Conservation (phyloP, 1,140 invertebrate genomes). For the Pseudobourletiella spinata region DNA sequence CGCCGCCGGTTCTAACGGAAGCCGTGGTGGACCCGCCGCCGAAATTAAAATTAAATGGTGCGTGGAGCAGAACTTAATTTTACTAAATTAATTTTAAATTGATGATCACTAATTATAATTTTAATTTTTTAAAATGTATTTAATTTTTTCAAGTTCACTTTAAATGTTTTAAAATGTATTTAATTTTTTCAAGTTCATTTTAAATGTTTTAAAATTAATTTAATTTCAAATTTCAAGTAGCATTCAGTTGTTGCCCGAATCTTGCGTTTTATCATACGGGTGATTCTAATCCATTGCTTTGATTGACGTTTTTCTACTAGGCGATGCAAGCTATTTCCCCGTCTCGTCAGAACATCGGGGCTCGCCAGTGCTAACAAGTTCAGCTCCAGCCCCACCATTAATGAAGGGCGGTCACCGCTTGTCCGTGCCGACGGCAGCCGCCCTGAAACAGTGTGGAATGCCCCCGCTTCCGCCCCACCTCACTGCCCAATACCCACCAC, state of each 20-base stretch:
- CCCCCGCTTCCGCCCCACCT: slow-evolving; percentile 22
- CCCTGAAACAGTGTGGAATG: slow-evolving; percentile 29
- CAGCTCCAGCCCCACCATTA: background rate
- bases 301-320: background rate
- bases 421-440: slow-evolving; percentile 30
- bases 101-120: too few species aligned
- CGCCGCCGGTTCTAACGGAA: too few species aligned
- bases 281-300: background rate
- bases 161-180: background rate
- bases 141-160: background rate
- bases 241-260: background rate
- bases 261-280: background rate
- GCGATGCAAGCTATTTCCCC: background rate
- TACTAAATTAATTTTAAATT: too few species aligned
- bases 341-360: background rate
- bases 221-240: background rate
- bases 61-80: too few species aligned
- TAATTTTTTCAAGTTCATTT: background rate
- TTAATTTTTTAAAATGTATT: background rate
- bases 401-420: slow-evolving; percentile 1
- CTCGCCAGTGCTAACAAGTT: too few species aligned
- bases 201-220: background rate
- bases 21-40: too few species aligned
- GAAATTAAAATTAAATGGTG: background rate
- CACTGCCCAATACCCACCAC: background rate